phyloP scores from a whole-genome alignment of 92 coral and sea anemone species.

The Palythoa heliodiscus region DNA sequence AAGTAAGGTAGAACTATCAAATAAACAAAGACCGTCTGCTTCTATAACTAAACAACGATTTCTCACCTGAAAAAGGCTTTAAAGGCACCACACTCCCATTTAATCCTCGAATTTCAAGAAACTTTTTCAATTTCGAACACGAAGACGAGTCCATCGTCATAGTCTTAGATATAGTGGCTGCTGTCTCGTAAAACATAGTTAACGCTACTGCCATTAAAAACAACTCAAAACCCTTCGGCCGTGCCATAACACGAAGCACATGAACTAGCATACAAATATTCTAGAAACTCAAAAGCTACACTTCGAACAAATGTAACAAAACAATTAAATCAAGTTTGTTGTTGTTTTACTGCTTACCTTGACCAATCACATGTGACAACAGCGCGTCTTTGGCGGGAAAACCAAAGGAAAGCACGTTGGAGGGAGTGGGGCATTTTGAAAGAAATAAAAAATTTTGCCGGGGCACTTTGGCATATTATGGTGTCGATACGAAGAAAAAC shows the following conservation, averaged over 20 bases:
- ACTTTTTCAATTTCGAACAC: background rate
- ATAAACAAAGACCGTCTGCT: background rate
- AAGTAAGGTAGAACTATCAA: background rate
- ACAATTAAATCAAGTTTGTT: background rate
- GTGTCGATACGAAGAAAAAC: no score
- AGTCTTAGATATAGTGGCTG: background rate
- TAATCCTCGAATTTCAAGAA: slow-evolving; percentile 5
- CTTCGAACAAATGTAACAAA: background rate
- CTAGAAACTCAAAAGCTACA: background rate
- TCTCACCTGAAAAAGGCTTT: background rate
- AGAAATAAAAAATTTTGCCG: no score
- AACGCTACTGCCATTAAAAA: background rate
- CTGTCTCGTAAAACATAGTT: background rate
- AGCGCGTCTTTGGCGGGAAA: background rate
- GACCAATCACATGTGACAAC: background rate
- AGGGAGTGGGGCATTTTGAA: background rate
- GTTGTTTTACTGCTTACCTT: background rate
- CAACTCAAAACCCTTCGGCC: background rate
- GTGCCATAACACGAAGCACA: background rate
- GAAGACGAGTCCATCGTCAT: background rate
- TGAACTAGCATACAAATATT: background rate
- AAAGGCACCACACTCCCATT: background rate
- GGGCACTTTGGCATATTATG: no score
- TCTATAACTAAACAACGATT: background rate
- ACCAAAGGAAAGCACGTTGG: background rate